A percentile compares a stretch with the other conserved stretches of the same genome.
Evolutionary conservation across 2,113 vertebrate species (phyloP).

Genomic region (Eptesicus fuscus): DNA sequence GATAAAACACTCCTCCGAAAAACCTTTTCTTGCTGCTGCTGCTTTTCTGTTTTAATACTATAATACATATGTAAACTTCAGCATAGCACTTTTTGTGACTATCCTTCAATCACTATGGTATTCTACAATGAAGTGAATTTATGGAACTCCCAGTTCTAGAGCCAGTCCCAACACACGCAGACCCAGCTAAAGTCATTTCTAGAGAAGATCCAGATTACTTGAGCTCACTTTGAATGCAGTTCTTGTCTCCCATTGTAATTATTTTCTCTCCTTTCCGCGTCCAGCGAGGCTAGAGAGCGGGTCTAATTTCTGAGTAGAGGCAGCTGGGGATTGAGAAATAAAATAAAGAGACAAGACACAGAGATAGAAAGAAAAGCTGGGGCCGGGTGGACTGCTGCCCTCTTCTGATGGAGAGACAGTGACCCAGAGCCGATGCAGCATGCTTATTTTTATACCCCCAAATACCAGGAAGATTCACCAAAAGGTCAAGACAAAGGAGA

Average conservation of each 20-base stretch:
- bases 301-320: too few relatives aligned
- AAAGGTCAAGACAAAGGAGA: too few relatives aligned
- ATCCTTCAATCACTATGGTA: not conserved
- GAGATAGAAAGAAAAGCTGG: too few relatives aligned
- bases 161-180: not conserved
- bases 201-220: not conserved
- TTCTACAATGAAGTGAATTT: conserved; percentile 24
- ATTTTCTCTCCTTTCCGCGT: too few relatives aligned
- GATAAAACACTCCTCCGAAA: not conserved
- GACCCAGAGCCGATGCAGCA: too few relatives aligned
- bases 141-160: not conserved
- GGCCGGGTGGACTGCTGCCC: too few relatives aligned
- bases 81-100: not conserved
- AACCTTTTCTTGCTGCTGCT: not conserved
- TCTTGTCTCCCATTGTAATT: not conserved
- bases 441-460: too few relatives aligned
- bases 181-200: not conserved
- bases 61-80: not conserved
- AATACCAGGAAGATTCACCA: too few relatives aligned
- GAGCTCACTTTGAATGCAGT: not conserved
- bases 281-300: too few relatives aligned
- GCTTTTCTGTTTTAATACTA: conserved; percentile 1
- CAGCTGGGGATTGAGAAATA: too few relatives aligned
- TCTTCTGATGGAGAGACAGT: too few relatives aligned
- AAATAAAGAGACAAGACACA: too few relatives aligned